Base-by-base conservation (phyloP, 2,888 invertebrate species). In the Ellobium chinense region DNA sequence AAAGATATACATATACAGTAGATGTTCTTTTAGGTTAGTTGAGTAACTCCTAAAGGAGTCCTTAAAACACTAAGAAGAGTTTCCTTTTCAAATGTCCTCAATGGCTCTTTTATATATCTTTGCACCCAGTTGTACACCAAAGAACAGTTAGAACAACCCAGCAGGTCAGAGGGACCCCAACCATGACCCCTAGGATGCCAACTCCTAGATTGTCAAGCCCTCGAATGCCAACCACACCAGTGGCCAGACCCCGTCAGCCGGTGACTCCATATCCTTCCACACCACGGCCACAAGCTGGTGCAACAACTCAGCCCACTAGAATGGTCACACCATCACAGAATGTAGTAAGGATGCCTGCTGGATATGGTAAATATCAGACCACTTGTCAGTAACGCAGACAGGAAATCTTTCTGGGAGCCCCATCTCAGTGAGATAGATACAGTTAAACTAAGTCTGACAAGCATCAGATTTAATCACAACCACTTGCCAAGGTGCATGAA, bases 41-140 rank as follows among this genome's bases (percentile, higher is more conserved):
- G n/a, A n/a, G n/a, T n/a, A n/a, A n/a, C n/a, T n/a, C n/a, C n/a
- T n/a, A n/a, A n/a, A n/a, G n/a, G n/a, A n/a, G n/a, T n/a, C n/a
- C n/a, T n/a, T n/a, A n/a, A n/a, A n/a, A n/a, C n/a, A n/a, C n/a
- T n/a, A n/a, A n/a, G n/a, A n/a, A n/a, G n/a, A n/a, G n/a, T n/a
- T n/a, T n/a, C n/a, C n/a, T n/a, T n/a, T n/a, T n/a, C 24, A 12
- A 18, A n/a, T 56, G 56, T 56, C 56, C 56, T 56, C 3, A 3
- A 56, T 24, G 21, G n/a, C 4, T 56, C 56, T n/a, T 24, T 56
- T 56, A 21, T 62, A 24, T 62, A n/a, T 29, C 18, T 70, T 24
- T 56, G 46, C 37, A 29, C 29, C 2, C 76, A 76, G 76, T 65
- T 34, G 36, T 76, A 36, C 76, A 76, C 21, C 76, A 76, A 58